Conservation (phyloP, 1,140 invertebrate species). For the Conus ventricosus region DNA sequence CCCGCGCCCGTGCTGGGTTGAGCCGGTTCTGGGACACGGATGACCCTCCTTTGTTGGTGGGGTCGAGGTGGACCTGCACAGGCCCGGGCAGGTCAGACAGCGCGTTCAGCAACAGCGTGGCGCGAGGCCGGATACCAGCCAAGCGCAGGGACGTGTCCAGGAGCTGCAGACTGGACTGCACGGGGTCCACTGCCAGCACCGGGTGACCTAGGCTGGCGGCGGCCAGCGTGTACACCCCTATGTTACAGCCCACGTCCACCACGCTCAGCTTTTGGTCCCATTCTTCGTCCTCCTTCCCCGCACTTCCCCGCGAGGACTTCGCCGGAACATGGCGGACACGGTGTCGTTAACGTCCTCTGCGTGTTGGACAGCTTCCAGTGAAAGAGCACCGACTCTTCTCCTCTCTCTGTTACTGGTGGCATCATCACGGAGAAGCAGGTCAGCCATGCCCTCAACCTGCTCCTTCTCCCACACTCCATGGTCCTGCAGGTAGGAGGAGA, state of each 20-base stretch:
- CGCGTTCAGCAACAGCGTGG: conserved; percentile 59
- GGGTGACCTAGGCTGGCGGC: conserved; percentile 58
- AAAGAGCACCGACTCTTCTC: not conserved
- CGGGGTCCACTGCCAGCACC: conserved; percentile 66
- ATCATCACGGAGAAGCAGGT: conserved; percentile 21
- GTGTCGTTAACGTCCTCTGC: conserved; percentile 5
- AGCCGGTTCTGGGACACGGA: conserved; percentile 31
- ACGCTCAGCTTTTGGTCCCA: conserved; percentile 35
- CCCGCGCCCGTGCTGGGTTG: not conserved
- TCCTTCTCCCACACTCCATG: conserved; percentile 53
- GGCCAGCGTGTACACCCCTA: conserved; percentile 65
- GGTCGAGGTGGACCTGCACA: conserved; percentile 47
- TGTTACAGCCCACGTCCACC: conserved; percentile 69
- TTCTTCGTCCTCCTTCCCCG: not conserved
- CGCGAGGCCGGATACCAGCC: conserved; percentile 46
- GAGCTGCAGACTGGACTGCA: conserved; percentile 52
- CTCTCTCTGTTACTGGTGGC: not conserved
- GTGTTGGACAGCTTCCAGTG: not conserved
- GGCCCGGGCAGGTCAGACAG: conserved; percentile 53
- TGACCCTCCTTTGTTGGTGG: conserved; percentile 60
- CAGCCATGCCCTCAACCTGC: conserved; percentile 45
- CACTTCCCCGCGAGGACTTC: not conserved
- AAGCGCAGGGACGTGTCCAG: conserved; percentile 56
- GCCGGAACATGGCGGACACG: not conserved
- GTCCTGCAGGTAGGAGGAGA: conserved; percentile 49